Evolutionary conservation across 2,113 vertebrate species (phyloP).

Genomic region (Rhipidura dahli): DNA sequence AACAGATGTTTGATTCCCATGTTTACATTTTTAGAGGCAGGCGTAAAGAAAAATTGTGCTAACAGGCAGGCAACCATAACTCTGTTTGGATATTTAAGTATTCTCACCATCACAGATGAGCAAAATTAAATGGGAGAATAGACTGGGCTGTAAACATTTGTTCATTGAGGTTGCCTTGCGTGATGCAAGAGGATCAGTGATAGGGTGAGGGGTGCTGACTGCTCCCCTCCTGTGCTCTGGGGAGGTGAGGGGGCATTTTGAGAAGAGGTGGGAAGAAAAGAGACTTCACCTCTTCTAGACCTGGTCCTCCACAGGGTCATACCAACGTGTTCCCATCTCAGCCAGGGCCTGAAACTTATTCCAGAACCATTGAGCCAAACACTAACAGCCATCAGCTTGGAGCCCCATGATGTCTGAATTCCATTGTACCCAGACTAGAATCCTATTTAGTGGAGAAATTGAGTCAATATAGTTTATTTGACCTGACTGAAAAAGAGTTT

Average conservation of each 20-base stretch:
- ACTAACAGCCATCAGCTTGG: neutral
- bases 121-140: neutral
- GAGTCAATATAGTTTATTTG: neutral
- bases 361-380: neutral
- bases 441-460: neutral
- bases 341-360: neutral
- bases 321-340: neutral
- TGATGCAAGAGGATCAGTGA: neutral
- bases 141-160: neutral
- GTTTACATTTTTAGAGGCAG: conserved; percentile 26
- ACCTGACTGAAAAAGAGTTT: neutral
- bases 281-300: neutral
- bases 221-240: rapidly evolving
- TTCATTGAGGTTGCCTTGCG: neutral
- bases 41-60: neutral
- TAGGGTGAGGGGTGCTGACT: neutral
- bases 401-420: rapidly evolving
- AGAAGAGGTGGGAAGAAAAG: neutral
- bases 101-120: neutral
- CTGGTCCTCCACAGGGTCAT: neutral
- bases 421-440: neutral
- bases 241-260: neutral
- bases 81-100: conserved; percentile 21
- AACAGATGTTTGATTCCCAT: conserved; percentile 29
- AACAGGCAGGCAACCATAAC: neutral